These are phyloP conservation scores for Trissonchulus sp. DNA, from an alignment of 2,888 invertebrate species.

Conservation along the genomic window DNA sequence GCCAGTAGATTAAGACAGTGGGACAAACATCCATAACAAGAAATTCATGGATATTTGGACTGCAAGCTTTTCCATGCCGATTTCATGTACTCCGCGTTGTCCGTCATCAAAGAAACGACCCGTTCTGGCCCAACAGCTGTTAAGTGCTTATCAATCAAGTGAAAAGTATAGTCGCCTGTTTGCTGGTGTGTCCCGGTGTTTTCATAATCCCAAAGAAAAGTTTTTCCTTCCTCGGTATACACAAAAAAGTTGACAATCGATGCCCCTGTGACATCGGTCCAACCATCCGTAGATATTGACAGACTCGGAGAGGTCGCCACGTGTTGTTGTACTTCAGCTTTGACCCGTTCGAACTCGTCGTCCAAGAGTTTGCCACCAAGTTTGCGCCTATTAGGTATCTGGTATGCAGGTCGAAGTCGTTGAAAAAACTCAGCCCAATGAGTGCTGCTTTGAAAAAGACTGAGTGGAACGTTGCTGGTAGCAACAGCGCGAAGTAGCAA, in stretches of 20 bases:
- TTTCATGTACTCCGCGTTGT: not conserved
- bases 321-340: not conserved
- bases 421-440: not conserved
- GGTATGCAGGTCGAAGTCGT: not conserved
- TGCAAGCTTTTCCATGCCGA: not conserved
- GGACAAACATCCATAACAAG: not conserved
- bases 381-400: not conserved
- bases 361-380: not conserved
- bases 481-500: not conserved
- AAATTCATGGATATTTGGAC: not conserved
- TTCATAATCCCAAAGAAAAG: not conserved
- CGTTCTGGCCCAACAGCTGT: not conserved
- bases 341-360: not conserved
- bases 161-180: not conserved
- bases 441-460: not conserved
- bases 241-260: not conserved
- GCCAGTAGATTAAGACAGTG: not conserved
- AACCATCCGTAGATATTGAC: not conserved
- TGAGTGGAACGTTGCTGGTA: not conserved
- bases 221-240: not conserved
- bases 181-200: not conserved
- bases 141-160: not conserved
- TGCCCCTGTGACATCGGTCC: not conserved
- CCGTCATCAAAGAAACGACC: not conserved
- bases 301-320: not conserved